Conservation (phyloP, 2,113 vertebrate species). For the Caretta caretta region DNA sequence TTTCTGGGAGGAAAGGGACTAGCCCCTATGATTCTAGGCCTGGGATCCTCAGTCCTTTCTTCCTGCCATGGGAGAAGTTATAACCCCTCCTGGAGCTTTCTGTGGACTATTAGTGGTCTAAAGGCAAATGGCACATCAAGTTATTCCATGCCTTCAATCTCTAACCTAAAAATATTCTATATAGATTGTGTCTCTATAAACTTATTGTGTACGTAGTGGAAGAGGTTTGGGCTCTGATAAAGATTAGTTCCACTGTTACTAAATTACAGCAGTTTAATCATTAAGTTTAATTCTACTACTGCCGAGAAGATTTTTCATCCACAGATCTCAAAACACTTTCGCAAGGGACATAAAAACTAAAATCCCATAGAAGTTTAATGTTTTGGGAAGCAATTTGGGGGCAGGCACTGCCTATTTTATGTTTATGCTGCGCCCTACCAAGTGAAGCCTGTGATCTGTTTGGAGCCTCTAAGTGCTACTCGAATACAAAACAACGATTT, state of each 20-base stretch:
- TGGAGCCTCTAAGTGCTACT: rapidly evolving
- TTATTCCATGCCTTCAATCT: rapidly evolving
- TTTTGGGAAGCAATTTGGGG: rapidly evolving
- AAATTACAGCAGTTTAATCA: background rate
- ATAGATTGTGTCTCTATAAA: rapidly evolving
- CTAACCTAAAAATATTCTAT: rapidly evolving
- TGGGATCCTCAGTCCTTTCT: background rate
- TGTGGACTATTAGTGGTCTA: background rate
- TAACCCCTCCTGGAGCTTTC: background rate
- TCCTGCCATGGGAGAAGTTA: rapidly evolving
- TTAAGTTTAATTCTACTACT: background rate
- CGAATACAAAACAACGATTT: rapidly evolving
- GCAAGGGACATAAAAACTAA: rapidly evolving
- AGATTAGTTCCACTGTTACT: rapidly evolving
- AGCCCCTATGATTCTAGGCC: rapidly evolving
- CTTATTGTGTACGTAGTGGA: rapidly evolving
- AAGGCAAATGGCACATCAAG: background rate
- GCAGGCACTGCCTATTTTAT: background rate
- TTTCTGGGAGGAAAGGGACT: rapidly evolving
- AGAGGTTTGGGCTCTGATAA: rapidly evolving
- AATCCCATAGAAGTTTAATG: rapidly evolving
- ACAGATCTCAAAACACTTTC: rapidly evolving
- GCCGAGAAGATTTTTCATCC: background rate
- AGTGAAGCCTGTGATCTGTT: background rate
- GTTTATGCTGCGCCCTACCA: background rate